phyloP scores from a whole-genome alignment of 1,140 invertebrate genomes.

The Zaprionus kolodkinae region DNA sequence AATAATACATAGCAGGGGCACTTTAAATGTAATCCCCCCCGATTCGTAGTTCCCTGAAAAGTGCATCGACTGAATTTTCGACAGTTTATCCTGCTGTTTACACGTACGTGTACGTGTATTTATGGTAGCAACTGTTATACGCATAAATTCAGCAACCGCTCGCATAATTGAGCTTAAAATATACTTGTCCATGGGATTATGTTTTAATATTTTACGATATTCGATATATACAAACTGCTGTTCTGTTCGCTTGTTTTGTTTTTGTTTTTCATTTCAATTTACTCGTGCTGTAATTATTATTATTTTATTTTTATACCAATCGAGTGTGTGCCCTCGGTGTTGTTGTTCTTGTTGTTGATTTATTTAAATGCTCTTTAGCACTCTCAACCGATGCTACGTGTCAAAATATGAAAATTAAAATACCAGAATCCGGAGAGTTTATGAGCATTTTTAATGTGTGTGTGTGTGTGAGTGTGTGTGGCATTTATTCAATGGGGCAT shows the following conservation, averaged over 20 bases:
- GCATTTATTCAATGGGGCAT: conserved; percentile 49
- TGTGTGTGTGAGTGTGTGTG: conserved; percentile 53
- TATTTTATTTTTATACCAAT: conserved; percentile 14
- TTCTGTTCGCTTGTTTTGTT: conserved; percentile 21
- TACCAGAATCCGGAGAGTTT: conserved; percentile 30
- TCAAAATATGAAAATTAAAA: conserved; percentile 78
- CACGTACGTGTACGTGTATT: conserved; percentile 12
- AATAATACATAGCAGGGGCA: too few relatives aligned
- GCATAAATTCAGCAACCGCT: conserved; percentile 55
- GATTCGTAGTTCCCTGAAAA: conserved; percentile 29
- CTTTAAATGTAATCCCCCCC: neutral
- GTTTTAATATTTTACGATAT: conserved; percentile 70
- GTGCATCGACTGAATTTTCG: neutral
- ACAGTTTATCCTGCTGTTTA: conserved; percentile 17
- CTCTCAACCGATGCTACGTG: conserved; percentile 46
- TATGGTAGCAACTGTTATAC: conserved; percentile 52
- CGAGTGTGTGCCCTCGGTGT: neutral
- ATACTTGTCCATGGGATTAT: conserved; percentile 77
- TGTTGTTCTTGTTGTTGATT: conserved; percentile 36
- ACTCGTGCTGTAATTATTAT: conserved; percentile 24
- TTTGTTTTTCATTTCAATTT: conserved; percentile 24
- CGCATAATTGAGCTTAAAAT: conserved; percentile 72
- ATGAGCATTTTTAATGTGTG: conserved; percentile 40
- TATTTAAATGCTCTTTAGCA: conserved; percentile 49
- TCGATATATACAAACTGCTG: conserved; percentile 39